A percentile compares a stretch with the other conserved stretches of the same genome.
These are phyloP conservation scores for Steatornis caripensis DNA, from an alignment of 2,113 vertebrate species.

Conservation along the genomic window DNA sequence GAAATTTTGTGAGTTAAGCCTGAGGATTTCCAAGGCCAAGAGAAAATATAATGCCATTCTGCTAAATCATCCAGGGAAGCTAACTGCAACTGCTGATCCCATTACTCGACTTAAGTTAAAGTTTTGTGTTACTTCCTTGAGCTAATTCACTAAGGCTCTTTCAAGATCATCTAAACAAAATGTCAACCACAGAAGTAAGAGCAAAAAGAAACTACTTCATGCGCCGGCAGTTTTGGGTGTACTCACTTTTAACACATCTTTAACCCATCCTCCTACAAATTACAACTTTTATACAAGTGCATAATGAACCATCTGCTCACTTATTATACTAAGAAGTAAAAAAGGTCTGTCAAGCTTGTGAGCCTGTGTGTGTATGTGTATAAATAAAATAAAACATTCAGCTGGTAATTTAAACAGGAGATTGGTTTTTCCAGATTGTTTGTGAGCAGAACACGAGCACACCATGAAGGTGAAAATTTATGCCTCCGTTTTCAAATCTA, in stretches of 20 bases:
- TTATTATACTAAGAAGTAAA: neutral
- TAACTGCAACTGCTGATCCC: neutral
- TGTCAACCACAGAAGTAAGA: neutral
- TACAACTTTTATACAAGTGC: neutral
- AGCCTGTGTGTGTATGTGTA: neutral
- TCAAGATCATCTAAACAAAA: neutral
- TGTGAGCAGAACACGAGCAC: neutral
- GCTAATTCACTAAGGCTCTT: neutral
- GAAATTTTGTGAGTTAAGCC: neutral
- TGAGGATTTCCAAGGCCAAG: neutral
- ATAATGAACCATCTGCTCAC: neutral
- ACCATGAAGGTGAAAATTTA: neutral
- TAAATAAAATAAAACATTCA: neutral
- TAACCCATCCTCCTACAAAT: neutral
- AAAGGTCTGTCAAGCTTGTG: neutral
- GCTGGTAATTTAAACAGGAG: neutral
- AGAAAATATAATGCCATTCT: neutral
- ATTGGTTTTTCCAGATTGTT: neutral
- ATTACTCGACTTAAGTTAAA: neutral
- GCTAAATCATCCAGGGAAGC: neutral
- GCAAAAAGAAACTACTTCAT: neutral
- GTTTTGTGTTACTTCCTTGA: neutral
- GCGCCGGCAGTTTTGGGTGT: accelerated
- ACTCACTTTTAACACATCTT: neutral
- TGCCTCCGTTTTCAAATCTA: neutral